These are phyloP conservation scores for Aelia acuminata DNA, from an alignment of 2,888 invertebrate genomes.

Conservation along the genomic window DNA sequence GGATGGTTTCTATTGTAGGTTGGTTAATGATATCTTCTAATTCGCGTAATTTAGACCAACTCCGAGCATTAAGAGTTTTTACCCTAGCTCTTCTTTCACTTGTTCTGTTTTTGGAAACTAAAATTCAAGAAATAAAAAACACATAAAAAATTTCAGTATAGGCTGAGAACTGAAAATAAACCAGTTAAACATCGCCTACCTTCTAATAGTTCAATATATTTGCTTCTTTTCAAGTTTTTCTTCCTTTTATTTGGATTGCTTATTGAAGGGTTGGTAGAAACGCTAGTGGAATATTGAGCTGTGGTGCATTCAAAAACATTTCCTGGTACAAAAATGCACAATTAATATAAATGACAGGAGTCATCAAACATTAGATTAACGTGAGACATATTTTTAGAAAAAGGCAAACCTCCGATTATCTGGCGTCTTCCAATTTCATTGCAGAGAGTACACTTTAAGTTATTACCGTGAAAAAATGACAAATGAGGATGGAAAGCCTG, in stretches of 20 bases:
- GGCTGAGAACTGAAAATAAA: background rate
- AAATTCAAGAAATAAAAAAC: background rate
- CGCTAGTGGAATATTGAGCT: conserved; percentile 30
- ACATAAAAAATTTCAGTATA: too few species aligned
- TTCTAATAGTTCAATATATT: conserved; percentile 57
- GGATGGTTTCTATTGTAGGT: background rate
- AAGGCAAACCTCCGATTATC: conserved; percentile 23
- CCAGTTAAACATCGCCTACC: background rate
- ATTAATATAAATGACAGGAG: background rate
- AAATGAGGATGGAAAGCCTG: conserved; percentile 40
- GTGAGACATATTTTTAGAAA: background rate
- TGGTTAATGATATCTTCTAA: background rate
- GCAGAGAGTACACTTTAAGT: conserved; percentile 50
- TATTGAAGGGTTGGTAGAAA: conserved; percentile 6
- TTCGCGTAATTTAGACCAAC: conserved; percentile 23
- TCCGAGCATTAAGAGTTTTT: conserved; percentile 40
- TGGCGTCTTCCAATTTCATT: conserved; percentile 22
- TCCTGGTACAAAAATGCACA: background rate
- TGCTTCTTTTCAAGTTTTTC: conserved; percentile 43
- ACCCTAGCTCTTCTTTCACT: conserved; percentile 46
- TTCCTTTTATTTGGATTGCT: conserved; percentile 16
- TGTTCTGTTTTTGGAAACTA: conserved; percentile 52
- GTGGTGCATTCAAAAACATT: background rate
- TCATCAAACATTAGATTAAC: background rate
- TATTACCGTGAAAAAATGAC: conserved; percentile 5